phyloP scores from a whole-genome alignment of 2,797 vertebrate species.

The Phalanger gymnotis region DNA sequence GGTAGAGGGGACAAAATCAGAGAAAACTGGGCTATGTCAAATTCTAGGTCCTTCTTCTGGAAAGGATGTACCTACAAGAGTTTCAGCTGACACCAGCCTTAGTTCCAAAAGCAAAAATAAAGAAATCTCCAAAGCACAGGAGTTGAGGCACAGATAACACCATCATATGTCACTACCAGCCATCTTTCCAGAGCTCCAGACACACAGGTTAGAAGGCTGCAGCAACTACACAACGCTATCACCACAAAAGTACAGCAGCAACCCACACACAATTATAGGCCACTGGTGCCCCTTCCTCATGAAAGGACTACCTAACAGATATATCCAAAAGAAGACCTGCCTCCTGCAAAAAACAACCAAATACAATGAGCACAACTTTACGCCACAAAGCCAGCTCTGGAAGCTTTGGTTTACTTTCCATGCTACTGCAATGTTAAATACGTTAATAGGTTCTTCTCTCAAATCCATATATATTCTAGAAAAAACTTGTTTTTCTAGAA shows the following conservation, averaged over 20 bases:
- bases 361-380: background rate
- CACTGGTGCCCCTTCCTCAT: slow-evolving; percentile 9
- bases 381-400: background rate
- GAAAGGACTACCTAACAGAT: background rate
- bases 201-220: slow-evolving; percentile 16
- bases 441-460: background rate
- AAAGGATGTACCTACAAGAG: background rate
- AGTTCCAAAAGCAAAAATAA: slow-evolving; percentile 16
- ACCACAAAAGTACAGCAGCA: slow-evolving; percentile 12
- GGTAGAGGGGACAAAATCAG: background rate
- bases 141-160: slow-evolving; percentile 1
- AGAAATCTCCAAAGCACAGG: background rate
- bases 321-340: slow-evolving; percentile 34
- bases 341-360: slow-evolving; percentile 51
- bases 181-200: slow-evolving; percentile 15
- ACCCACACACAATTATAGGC: background rate
- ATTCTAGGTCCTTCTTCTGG: background rate
- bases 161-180: background rate
- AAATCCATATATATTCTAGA: background rate
- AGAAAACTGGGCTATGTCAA: background rate
- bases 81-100: slow-evolving; percentile 18
- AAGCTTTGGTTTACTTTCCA: slow-evolving; percentile 24
- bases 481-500: slow-evolving; percentile 59
- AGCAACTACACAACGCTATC: slow-evolving; percentile 27
- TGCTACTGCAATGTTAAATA: background rate